Percentiles rank a stretch among this genome's conserved stretches.
These are phyloP conservation scores for Coryphaenoides rupestris DNA, from an alignment of 2,113 vertebrate genomes.

Conservation along the genomic window DNA sequence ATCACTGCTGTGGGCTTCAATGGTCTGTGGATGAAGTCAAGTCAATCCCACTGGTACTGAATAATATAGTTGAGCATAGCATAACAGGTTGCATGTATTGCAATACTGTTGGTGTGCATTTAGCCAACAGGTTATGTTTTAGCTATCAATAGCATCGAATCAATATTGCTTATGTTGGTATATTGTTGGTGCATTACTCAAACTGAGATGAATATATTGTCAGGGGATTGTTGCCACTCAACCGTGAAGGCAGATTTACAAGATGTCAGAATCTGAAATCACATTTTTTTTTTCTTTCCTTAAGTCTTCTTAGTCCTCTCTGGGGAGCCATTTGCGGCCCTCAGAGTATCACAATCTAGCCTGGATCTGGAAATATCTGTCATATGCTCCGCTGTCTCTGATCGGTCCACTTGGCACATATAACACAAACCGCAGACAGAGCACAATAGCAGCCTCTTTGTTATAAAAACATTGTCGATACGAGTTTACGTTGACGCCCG, in stretches of 20 bases:
- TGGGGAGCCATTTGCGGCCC: slow-evolving; percentile 34
- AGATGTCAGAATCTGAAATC: slow-evolving; percentile 51
- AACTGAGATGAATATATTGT: slow-evolving; percentile 35
- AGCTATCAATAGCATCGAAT: no score
- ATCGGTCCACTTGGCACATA: background rate
- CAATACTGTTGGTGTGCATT: no score
- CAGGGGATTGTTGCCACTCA: slow-evolving; percentile 57
- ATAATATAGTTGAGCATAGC: no score
- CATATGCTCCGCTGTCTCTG: slow-evolving; percentile 12
- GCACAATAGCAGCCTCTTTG: no score
- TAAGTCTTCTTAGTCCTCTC: slow-evolving; percentile 54
- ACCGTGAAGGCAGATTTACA: slow-evolving; percentile 60
- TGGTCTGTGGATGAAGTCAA: no score
- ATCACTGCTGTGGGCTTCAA: no score
- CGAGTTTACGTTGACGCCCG: no score
- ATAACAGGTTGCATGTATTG: no score
- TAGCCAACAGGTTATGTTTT: no score
- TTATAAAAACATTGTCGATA: background rate
- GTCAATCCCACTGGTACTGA: no score
- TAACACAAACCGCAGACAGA: background rate
- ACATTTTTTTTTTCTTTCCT: slow-evolving; percentile 12
- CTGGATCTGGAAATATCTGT: slow-evolving; percentile 37
- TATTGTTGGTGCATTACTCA: background rate
- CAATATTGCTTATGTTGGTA: background rate
- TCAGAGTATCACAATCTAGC: slow-evolving; percentile 33